Evolutionary conservation across 92 coral and sea anemone species (phyloP).

Genomic region (Galaxea fascicularis): DNA sequence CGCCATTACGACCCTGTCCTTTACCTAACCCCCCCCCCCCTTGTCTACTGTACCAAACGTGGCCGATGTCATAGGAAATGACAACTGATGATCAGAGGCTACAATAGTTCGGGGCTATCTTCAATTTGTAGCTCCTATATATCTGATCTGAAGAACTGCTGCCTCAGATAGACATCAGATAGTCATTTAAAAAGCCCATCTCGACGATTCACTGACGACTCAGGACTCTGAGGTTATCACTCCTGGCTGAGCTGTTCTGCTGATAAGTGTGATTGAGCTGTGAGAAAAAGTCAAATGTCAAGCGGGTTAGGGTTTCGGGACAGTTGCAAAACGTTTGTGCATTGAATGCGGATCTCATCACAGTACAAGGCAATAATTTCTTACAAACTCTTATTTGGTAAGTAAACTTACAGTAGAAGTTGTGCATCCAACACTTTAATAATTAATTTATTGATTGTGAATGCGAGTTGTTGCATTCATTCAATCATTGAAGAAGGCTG

Average conservation of each 20-base stretch:
- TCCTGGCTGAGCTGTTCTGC: not conserved
- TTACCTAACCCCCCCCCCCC: too few species aligned
- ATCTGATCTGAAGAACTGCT: not conserved
- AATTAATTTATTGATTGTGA: too few species aligned
- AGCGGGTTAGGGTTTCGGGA: constrained; percentile 1
- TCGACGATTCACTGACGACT: too few species aligned
- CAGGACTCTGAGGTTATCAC: not conserved
- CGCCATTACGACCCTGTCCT: too few species aligned
- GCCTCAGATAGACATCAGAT: not conserved
- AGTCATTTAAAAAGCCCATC: not conserved
- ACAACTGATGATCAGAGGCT: not conserved
- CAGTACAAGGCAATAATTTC: not conserved
- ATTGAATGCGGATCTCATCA: not conserved
- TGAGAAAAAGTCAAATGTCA: not conserved
- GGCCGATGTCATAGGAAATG: too few species aligned
- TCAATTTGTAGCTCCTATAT: not conserved
- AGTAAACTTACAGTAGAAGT: not conserved
- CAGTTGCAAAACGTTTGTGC: not conserved
- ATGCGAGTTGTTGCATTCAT: not conserved
- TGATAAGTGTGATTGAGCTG: not conserved
- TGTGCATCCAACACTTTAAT: not conserved
- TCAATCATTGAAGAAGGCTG: not conserved
- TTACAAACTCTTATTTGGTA: not conserved
- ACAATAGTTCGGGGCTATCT: too few species aligned
- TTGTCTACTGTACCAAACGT: too few species aligned